Conservation (phyloP, 2,888 invertebrate genomes). For the Rhagonycha fulva region DNA sequence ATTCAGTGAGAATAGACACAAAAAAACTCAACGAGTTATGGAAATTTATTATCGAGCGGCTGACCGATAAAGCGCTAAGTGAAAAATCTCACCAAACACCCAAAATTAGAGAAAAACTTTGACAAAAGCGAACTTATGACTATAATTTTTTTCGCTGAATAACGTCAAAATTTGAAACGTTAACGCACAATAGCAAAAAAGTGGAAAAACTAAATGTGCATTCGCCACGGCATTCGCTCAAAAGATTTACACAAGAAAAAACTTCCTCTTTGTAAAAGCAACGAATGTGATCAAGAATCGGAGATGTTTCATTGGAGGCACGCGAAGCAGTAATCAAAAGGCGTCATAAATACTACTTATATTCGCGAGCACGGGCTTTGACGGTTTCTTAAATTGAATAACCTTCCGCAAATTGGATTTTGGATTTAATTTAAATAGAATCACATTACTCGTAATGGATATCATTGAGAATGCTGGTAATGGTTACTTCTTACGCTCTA, state of each 20-base stretch:
- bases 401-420: slow-evolving; percentile 34
- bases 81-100: neutral
- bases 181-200: slow-evolving; percentile 20
- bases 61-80: slow-evolving; percentile 5
- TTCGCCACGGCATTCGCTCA: slow-evolving; percentile 17
- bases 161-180: slow-evolving; percentile 10
- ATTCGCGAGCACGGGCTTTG: slow-evolving; percentile 33
- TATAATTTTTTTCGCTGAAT: neutral
- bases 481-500: slow-evolving; percentile 34
- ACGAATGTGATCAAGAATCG: slow-evolving; percentile 27
- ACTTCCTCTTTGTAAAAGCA: slow-evolving; percentile 16
- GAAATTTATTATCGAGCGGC: slow-evolving; percentile 6
- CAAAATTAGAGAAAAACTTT: neutral
- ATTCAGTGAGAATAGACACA: slow-evolving; percentile 23
- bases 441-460: slow-evolving; percentile 32
- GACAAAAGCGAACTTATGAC: neutral
- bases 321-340: slow-evolving; percentile 31
- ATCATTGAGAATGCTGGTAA: slow-evolving; percentile 29
- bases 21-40: slow-evolving; percentile 13
- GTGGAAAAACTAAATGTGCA: slow-evolving; percentile 18
- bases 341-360: slow-evolving; percentile 32
- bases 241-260: slow-evolving; percentile 21
- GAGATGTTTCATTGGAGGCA: slow-evolving; percentile 28
- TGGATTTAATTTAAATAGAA: slow-evolving; percentile 30
- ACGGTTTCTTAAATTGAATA: slow-evolving; percentile 35